Evolutionary conservation across 2,797 vertebrate species (phyloP), one percentile per base, ranked within the genome.

Genomic region (Thripadectes ignobilis): DNA sequence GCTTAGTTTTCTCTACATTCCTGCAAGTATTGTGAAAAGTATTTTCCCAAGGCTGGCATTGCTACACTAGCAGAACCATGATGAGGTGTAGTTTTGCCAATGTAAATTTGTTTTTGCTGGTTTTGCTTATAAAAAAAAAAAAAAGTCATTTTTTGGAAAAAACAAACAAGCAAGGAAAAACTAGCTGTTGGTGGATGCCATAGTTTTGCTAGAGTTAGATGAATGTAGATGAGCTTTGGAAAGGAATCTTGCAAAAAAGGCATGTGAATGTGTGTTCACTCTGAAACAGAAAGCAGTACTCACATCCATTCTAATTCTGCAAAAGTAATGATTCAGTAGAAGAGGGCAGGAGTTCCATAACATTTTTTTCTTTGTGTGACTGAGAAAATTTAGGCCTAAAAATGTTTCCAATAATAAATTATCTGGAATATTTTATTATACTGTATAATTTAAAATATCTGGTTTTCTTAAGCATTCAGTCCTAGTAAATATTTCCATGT

Each of bases 91-190:
- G 39, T 67, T 78, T 83, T 90, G 88, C 94, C 92, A 95, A 94
- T 26, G 80, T 72, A 95, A 95, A 92, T 92, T 89, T 94, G 62
- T 55, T 88, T 93, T 75, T 86, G 7, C 62, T 97, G 92, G 62
- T 65, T 88, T 84, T 85, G 46, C 46, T 95, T 88, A 58, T 57
- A 66, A 74, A 45, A 62, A 94, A 48, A 94, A 48, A 58, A 95
- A 14, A 24, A 26, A 77, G 46, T 11, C 22, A 3, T 30, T 45
- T 52, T 54, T 68, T 61, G 7, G 10, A 43, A 71, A 89, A 89
- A 93, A 86, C 19, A 91, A 94, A 76, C 49, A 94, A 83, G 59
- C 13, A 49, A 91, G 54, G 19, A 87, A 79, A 82, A 92, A 4
- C 17, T 89, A 55, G 51, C 41, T 85, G 20, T 62, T 80, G 49